Evolutionary conservation across 2,113 vertebrate genomes (phyloP).

Genomic region (Regulus satrapa): DNA sequence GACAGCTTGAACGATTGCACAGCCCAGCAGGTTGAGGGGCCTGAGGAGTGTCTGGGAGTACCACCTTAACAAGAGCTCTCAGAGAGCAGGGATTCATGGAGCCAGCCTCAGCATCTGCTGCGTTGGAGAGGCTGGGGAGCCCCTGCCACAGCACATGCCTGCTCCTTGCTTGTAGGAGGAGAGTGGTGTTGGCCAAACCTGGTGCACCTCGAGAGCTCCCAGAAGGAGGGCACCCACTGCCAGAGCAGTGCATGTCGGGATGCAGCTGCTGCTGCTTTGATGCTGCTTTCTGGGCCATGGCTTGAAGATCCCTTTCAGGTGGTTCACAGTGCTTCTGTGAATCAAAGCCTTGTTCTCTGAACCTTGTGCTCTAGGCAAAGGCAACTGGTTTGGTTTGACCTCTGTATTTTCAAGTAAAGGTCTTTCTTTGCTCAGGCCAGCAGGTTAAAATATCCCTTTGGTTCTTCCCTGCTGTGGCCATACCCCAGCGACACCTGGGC

Average conservation of each 20-base stretch:
- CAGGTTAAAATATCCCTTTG: neutral
- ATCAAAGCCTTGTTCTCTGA: neutral
- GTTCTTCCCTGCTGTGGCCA: neutral
- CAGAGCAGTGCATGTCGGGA: rapidly evolving
- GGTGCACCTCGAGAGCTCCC: neutral
- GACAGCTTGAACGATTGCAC: rapidly evolving
- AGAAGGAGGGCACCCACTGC: neutral
- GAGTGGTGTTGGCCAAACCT: rapidly evolving
- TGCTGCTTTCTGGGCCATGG: neutral
- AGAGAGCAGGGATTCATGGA: neutral
- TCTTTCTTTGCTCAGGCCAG: neutral
- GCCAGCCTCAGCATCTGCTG: neutral
- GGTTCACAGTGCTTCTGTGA: neutral
- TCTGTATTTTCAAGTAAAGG: neutral
- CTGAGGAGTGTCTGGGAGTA: neutral
- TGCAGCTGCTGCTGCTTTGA: neutral
- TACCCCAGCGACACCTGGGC: neutral
- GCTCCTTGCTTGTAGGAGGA: rapidly evolving
- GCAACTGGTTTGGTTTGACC: neutral
- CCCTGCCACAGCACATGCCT: neutral
- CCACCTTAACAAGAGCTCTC: neutral
- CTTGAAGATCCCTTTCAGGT: neutral
- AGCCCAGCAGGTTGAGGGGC: neutral
- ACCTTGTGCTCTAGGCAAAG: neutral
- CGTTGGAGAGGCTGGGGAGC: neutral